These are phyloP conservation scores for Ammospiza caudacuta DNA, from an alignment of 2,113 vertebrate genomes.

Conservation along the genomic window DNA sequence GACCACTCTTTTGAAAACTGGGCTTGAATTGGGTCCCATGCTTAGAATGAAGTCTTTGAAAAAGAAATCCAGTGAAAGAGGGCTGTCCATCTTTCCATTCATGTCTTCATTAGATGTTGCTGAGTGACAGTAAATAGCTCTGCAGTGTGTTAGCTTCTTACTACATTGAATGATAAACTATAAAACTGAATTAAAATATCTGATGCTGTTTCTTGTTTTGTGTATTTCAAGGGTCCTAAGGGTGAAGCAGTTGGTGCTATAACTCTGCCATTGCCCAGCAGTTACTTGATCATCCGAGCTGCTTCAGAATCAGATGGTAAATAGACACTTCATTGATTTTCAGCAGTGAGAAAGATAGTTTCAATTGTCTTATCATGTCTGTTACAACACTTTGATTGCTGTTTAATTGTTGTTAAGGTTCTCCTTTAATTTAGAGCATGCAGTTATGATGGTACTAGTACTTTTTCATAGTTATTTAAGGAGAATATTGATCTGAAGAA, in stretches of 20 bases:
- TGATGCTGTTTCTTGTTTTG: constrained; percentile 20
- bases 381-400: neutral
- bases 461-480: neutral
- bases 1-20: neutral
- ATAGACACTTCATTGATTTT: neutral
- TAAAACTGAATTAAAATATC: neutral
- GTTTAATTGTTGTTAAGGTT: neutral
- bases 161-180: neutral
- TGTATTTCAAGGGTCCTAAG: constrained; percentile 90
- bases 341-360: neutral
- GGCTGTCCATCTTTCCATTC: constrained; percentile 32
- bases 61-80: constrained; percentile 44
- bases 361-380: neutral
- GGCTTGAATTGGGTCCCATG: neutral
- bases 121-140: constrained; percentile 40
- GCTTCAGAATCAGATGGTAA: constrained; percentile 98
- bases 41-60: neutral
- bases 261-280: constrained; percentile 97
- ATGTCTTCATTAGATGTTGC: constrained; percentile 55
- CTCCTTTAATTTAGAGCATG: neutral
- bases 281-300: constrained; percentile 96
- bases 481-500: neutral
- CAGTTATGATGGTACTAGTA: neutral
- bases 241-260: constrained; percentile 98
- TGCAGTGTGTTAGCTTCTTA: constrained; percentile 50